phyloP scores from a whole-genome alignment of 2,888 invertebrate genomes.

The Tetramorium bicarinatum region DNA sequence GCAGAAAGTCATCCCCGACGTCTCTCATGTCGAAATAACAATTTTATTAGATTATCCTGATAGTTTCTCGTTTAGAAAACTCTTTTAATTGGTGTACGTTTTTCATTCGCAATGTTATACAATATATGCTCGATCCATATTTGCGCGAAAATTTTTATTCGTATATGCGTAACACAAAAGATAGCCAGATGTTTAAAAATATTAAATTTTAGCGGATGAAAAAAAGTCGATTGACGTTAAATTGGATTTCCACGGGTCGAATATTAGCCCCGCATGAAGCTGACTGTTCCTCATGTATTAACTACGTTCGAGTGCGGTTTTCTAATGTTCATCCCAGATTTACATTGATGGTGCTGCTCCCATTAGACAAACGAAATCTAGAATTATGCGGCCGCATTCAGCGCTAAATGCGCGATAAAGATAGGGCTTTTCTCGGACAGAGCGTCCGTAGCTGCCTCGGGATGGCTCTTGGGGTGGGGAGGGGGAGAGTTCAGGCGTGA shows the following conservation, averaged over 20 bases:
- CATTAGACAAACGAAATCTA: constrained; percentile 31
- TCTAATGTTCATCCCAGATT: constrained; percentile 21
- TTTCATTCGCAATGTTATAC: neutral
- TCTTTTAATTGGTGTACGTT: constrained; percentile 25
- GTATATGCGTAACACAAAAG: neutral
- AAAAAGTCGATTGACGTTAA: neutral
- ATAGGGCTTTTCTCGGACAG: constrained; percentile 12
- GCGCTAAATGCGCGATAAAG: constrained; percentile 38
- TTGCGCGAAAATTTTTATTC: constrained; percentile 2
- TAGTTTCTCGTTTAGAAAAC: neutral
- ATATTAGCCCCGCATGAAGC: neutral
- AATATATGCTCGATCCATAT: neutral
- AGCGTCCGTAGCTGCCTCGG: constrained; percentile 1
- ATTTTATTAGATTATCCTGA: neutral
- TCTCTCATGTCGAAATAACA: neutral
- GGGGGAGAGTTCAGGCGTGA: constrained; percentile 52
- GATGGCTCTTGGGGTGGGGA: constrained; percentile 17
- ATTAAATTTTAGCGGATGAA: neutral
- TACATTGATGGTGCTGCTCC: neutral
- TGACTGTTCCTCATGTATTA: neutral
- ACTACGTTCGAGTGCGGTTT: constrained; percentile 3
- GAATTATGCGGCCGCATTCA: constrained; percentile 23
- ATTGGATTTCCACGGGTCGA: constrained; percentile 6
- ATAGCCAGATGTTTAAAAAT: neutral
- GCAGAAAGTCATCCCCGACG: neutral